Evolutionary conservation across 2,888 invertebrate genomes (phyloP).

Genomic region (Auanema sp.): DNA sequence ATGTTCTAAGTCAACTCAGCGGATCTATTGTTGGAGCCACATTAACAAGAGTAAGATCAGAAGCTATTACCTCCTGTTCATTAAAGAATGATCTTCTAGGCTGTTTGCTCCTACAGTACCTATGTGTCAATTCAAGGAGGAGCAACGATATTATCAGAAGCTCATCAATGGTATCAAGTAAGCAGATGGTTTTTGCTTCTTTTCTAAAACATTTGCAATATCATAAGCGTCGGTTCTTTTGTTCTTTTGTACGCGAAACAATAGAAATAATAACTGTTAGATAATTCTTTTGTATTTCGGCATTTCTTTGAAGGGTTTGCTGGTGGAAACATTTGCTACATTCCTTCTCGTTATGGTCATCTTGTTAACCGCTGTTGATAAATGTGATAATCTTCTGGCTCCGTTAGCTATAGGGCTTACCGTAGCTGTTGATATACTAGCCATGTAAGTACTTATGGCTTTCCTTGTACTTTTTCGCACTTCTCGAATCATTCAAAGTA

Average conservation of each 20-base stretch:
- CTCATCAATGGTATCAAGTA: constrained; percentile 29
- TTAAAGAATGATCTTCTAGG: constrained; percentile 20
- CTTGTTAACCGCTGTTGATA: constrained; percentile 65
- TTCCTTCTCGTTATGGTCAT: constrained; percentile 64
- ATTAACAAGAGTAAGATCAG: constrained; percentile 48
- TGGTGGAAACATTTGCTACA: constrained; percentile 60
- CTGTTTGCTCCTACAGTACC: constrained; percentile 20
- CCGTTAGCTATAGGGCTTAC: constrained; percentile 66
- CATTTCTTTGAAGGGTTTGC: constrained; percentile 39
- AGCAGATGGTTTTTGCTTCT: neutral
- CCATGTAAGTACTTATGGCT: constrained; percentile 47
- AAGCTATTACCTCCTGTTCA: constrained; percentile 4
- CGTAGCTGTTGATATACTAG: constrained; percentile 64
- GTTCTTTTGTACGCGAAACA: neutral
- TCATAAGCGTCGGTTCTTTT: neutral
- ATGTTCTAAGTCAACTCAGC: constrained; percentile 61
- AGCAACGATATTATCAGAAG: constrained; percentile 29
- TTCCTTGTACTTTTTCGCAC: neutral
- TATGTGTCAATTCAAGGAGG: constrained; percentile 26
- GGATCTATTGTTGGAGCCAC: constrained; percentile 65
- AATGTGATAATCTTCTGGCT: constrained; percentile 53
- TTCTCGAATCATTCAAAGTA: too few species aligned
- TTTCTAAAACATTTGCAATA: neutral
- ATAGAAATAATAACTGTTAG: neutral
- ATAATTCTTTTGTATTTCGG: neutral